Evolutionary conservation across 2,113 vertebrate genomes (phyloP).

Genomic region (Eudyptes chrysolophus): DNA sequence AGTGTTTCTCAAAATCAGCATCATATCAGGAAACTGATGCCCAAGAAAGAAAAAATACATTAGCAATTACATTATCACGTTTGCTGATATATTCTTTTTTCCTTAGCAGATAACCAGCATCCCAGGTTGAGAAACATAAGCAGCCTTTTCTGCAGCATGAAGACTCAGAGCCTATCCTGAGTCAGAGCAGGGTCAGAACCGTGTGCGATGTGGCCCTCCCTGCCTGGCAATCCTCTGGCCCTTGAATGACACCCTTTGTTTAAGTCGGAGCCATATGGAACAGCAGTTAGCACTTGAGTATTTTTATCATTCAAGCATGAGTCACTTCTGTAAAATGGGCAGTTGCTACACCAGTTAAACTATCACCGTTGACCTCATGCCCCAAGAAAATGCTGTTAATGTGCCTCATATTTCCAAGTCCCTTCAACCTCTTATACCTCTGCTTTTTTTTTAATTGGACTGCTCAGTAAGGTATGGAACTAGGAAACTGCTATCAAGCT

Average conservation of each 20-base stretch:
- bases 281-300: not conserved
- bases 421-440: not conserved
- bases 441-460: not conserved
- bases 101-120: not conserved
- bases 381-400: conserved; percentile 11
- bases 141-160: not conserved
- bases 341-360: not conserved
- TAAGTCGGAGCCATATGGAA: not conserved
- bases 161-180: not conserved
- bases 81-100: not conserved
- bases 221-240: not conserved
- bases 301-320: conserved; percentile 27
- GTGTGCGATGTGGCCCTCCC: fast-evolving
- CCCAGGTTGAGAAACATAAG: not conserved
- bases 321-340: conserved; percentile 26
- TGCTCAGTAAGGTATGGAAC: conserved; percentile 12
- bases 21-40: not conserved
- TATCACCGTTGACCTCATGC: not conserved
- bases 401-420: not conserved
- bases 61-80: not conserved
- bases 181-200: not conserved
- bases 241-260: conserved; percentile 41
- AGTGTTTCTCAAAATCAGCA: not conserved
- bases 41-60: not conserved
- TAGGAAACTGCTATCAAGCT: conserved; percentile 57